phyloP scores from a whole-genome alignment of 1,140 invertebrate genomes.

The Bombus polaris region DNA sequence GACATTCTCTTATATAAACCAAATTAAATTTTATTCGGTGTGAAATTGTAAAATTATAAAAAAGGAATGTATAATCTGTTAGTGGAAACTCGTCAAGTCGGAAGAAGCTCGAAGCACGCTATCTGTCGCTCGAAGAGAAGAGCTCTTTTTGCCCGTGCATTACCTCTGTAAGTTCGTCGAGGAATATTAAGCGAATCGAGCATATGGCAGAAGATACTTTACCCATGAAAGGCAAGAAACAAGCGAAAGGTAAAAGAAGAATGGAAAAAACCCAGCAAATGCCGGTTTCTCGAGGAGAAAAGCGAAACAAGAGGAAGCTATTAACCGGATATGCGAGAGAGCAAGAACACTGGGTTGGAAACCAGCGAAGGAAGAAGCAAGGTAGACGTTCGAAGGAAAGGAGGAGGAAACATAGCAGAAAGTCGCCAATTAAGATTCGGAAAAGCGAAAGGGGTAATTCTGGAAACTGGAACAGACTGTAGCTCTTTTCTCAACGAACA shows the following conservation, averaged over 20 bases:
- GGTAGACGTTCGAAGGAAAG: background rate
- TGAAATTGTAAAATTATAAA: too few species aligned
- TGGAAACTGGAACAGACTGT: slow-evolving; percentile 7
- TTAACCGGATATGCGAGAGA: slow-evolving; percentile 10
- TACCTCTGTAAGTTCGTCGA: background rate
- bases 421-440: slow-evolving; percentile 5
- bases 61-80: too few species aligned
- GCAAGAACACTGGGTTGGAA: background rate
- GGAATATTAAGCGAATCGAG: slow-evolving; percentile 26
- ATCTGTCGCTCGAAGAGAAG: background rate
- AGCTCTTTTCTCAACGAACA: background rate
- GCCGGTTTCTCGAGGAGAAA: background rate
- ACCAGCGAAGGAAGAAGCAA: too few species aligned
- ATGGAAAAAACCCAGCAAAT: background rate
- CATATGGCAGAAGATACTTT: background rate
- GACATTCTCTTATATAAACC: too few species aligned
- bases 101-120: background rate
- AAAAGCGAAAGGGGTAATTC: slow-evolving; percentile 11
- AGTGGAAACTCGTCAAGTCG: too few species aligned
- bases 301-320: background rate
- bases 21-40: too few species aligned
- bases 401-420: background rate
- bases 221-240: background rate
- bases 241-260: background rate
- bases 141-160: background rate